A percentile compares a stretch with the other conserved stretches of the same genome.
phyloP scores from a whole-genome alignment of 2,797 vertebrate genomes.

The Mormyrus proboscirostris region DNA sequence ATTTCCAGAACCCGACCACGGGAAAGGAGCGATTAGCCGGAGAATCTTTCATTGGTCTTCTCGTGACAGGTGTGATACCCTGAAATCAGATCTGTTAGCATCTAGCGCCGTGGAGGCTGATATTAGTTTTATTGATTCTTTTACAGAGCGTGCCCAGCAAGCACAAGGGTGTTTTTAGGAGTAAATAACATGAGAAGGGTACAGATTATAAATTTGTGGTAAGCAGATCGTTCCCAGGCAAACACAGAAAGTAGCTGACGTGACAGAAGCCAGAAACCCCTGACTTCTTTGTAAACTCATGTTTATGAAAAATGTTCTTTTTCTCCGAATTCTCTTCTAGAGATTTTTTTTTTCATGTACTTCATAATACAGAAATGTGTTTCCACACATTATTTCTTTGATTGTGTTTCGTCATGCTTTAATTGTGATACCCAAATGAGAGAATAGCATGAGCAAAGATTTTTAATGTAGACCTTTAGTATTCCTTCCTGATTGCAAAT shows the following conservation, averaged over 20 bases:
- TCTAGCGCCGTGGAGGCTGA: background rate
- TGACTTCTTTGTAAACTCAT: background rate
- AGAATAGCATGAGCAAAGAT: background rate
- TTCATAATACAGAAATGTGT: background rate
- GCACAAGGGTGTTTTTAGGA: constrained; percentile 61
- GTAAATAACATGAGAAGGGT: constrained; percentile 52
- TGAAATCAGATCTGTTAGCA: background rate
- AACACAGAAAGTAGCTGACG: background rate
- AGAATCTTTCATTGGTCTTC: background rate
- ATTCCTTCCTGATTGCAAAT: background rate
- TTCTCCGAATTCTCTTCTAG: background rate
- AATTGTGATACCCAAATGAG: background rate
- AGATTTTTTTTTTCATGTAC: background rate
- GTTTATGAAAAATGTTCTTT: background rate
- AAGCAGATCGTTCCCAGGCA: constrained; percentile 6
- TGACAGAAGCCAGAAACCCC: background rate
- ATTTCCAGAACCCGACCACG: background rate
- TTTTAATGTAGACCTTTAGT: background rate
- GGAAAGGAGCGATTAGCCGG: background rate
- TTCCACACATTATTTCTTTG: background rate
- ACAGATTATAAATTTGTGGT: background rate
- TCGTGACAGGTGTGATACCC: background rate
- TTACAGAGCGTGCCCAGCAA: constrained; percentile 54
- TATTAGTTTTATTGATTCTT: constrained; percentile 39
- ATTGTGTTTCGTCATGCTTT: background rate